Percentiles rank a stretch among this genome's conserved stretches.
phyloP scores from a whole-genome alignment of 2,113 vertebrate genomes.

The Echinops telfairi region DNA sequence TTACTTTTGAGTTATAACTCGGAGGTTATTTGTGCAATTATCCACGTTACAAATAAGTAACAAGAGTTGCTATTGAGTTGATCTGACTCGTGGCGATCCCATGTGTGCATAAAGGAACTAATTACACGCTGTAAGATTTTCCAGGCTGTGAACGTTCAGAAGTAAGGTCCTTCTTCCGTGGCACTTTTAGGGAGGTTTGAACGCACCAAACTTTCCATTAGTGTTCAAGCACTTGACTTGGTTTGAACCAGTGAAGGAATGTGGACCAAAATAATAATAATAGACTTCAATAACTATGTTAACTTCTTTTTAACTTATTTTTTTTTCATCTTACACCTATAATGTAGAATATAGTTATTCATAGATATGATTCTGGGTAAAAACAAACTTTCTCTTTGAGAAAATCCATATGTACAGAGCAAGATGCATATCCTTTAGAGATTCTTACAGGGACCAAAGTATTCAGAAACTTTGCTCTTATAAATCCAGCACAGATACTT shows the following conservation, averaged over 20 bases:
- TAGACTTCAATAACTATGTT: conserved; percentile 46
- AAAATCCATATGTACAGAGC: too few relatives aligned
- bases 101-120: not conserved
- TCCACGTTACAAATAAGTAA: not conserved
- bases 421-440: too few relatives aligned
- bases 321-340: conserved; percentile 31
- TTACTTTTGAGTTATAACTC: conserved; percentile 57
- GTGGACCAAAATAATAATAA: conserved; percentile 50
- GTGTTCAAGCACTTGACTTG: not conserved
- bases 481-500: conserved; percentile 24
- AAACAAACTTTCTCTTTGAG: not conserved
- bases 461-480: conserved; percentile 13
- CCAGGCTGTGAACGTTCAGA: not conserved
- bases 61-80: not conserved
- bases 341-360: conserved; percentile 50
- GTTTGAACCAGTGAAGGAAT: not conserved
- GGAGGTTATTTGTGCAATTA: conserved; percentile 58
- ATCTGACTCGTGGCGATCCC: not conserved
- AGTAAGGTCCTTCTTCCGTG: not conserved
- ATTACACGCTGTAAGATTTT: not conserved
- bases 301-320: conserved; percentile 38
- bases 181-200: not conserved
- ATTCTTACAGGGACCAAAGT: too few relatives aligned
- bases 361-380: conserved; percentile 15
- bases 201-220: not conserved